Conservation (phyloP, 2,797 vertebrate genomes). For the Taeniopygia guttata region DNA sequence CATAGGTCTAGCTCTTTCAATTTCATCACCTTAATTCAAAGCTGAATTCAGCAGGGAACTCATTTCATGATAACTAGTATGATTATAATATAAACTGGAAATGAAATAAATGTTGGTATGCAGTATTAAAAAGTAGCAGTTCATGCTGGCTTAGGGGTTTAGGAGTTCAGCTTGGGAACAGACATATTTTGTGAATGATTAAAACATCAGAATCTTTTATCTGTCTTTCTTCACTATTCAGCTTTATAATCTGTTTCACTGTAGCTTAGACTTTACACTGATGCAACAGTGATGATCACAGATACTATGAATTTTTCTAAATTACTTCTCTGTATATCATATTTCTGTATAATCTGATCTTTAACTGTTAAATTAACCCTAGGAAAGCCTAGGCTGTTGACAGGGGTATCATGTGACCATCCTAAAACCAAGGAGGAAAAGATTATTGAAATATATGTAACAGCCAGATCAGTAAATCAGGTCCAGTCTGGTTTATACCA, state of each 20-base stretch:
- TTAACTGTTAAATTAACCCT: neutral
- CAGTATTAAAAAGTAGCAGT: neutral
- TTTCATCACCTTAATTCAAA: slow-evolving; percentile 5
- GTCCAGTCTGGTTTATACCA: neutral
- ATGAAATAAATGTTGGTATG: neutral
- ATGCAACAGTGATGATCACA: neutral
- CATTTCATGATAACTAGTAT: neutral
- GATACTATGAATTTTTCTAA: neutral
- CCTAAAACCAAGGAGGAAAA: neutral
- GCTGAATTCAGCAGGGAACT: neutral
- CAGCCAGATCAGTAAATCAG: neutral
- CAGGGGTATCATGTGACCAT: neutral
- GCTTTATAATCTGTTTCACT: neutral
- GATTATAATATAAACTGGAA: neutral
- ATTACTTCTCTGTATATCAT: neutral
- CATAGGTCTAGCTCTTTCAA: neutral
- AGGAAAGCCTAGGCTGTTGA: neutral
- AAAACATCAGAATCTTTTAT: neutral
- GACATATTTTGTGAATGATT: neutral
- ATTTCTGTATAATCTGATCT: neutral
- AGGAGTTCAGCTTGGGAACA: neutral
- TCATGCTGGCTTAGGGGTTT: neutral
- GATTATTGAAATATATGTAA: neutral
- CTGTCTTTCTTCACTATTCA: neutral
- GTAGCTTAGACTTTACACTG: neutral